Percentiles rank a stretch among this genome's conserved stretches.
Evolutionary conservation across 2,888 invertebrate genomes (phyloP).

Genomic region (Clitarchus hookeri): DNA sequence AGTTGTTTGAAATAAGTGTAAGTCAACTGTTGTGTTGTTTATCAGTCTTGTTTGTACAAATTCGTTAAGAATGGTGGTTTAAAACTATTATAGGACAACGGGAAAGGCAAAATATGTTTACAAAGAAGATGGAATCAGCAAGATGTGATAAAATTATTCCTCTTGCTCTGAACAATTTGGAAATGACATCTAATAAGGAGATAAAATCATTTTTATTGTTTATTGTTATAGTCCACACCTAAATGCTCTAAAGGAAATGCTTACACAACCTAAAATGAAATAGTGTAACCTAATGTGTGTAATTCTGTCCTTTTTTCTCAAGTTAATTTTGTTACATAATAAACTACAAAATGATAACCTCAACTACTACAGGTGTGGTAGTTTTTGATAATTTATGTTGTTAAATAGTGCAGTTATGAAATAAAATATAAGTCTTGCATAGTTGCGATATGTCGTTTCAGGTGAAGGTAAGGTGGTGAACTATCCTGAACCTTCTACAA

Average conservation of each 20-base stretch:
- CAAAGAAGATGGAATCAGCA: constrained; percentile 10
- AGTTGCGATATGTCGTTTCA: neutral
- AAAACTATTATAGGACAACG: neutral
- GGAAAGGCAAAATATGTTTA: neutral
- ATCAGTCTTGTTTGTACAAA: neutral
- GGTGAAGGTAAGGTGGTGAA: neutral
- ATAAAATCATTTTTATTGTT: neutral
- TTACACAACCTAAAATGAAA: neutral
- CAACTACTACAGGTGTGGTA: neutral
- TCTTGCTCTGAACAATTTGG: constrained; percentile 15
- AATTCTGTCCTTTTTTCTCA: neutral
- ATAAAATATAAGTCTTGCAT: neutral
- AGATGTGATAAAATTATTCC: neutral
- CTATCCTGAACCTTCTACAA: neutral
- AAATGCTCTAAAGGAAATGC: neutral
- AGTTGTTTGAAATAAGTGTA: neutral
- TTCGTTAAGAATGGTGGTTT: neutral
- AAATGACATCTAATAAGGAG: neutral
- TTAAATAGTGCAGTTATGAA: neutral
- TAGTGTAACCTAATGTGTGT: neutral
- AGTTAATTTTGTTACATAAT: neutral
- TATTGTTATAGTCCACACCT: neutral
- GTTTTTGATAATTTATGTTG: neutral
- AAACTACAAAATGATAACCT: neutral
- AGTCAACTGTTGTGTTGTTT: constrained; percentile 1